A percentile compares a stretch with the other conserved stretches of the same genome.
Conservation (phyloP, 2,113 vertebrate species). For the Montifringilla adamsi region DNA sequence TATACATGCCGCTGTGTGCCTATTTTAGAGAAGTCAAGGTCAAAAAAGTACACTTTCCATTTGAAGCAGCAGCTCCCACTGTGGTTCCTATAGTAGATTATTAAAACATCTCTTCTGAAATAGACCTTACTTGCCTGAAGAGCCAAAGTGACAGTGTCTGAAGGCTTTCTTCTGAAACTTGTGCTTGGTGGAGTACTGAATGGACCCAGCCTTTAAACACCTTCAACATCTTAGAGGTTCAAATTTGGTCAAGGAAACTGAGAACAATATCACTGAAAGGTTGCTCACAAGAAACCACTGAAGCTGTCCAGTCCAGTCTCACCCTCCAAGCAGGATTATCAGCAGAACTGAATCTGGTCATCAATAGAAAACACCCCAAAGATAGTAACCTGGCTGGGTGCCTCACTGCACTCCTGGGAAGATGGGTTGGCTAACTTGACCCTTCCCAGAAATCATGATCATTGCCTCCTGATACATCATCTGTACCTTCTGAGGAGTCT, state of each 20-base stretch:
- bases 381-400: not conserved
- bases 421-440: not conserved
- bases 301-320: not conserved
- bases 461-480: not conserved
- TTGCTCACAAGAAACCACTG: not conserved
- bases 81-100: not conserved
- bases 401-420: not conserved
- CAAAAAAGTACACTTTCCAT: not conserved
- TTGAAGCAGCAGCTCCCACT: not conserved
- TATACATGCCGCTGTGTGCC: constrained; percentile 16
- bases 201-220: not conserved
- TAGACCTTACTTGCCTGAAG: not conserved
- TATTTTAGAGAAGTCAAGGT: constrained; percentile 37
- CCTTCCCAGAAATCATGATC: not conserved
- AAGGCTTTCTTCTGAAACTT: not conserved
- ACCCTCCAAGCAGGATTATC: not conserved
- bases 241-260: not conserved
- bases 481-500: not conserved
- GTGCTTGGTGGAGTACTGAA: not conserved
- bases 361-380: not conserved
- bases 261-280: not conserved
- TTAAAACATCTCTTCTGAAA: not conserved
- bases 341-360: not conserved
- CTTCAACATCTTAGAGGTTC: not conserved
- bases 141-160: not conserved